Evolutionary conservation across 2,113 vertebrate genomes (phyloP).

Genomic region (Lethenteron camtschaticum): DNA sequence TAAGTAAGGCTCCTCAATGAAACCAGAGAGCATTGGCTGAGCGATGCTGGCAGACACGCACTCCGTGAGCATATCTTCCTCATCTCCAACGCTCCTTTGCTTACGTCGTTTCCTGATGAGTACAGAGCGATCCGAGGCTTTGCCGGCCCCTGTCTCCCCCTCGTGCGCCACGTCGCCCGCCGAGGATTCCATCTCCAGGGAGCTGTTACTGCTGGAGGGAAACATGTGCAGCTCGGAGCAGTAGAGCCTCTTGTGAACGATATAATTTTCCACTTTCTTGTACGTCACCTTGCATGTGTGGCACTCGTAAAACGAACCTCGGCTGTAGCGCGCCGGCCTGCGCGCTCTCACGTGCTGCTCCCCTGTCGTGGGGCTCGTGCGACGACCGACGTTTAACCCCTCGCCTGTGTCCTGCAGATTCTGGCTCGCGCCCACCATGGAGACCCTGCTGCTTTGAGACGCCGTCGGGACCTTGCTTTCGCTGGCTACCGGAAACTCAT

Average conservation of each 20-base stretch:
- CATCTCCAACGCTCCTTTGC: slow-evolving; percentile 84
- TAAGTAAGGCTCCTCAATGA: too few species aligned
- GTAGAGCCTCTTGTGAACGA: slow-evolving; percentile 47
- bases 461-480: too few species aligned
- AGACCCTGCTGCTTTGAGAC: slow-evolving; percentile 38
- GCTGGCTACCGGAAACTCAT: too few species aligned
- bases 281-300: slow-evolving; percentile 47
- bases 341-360: slow-evolving; percentile 17
- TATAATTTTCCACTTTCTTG: slow-evolving; percentile 48
- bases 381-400: background rate
- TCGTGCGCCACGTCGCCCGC: slow-evolving; percentile 21
- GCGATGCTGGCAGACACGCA: too few species aligned
- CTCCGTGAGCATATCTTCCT: slow-evolving; percentile 33
- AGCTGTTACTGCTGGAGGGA: slow-evolving; percentile 12
- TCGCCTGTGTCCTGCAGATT: background rate
- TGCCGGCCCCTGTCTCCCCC: background rate
- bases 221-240: slow-evolving; percentile 41
- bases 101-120: slow-evolving; percentile 72
- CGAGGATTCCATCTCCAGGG: slow-evolving; percentile 23
- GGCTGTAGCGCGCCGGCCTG: slow-evolving; percentile 11
- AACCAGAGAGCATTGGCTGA: too few species aligned
- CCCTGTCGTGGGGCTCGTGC: slow-evolving; percentile 14
- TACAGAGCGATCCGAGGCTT: slow-evolving; percentile 51
- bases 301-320: slow-evolving; percentile 38
- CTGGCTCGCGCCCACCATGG: slow-evolving; percentile 34